phyloP scores from a whole-genome alignment of 30 jellyfish, hydroid and myxozoan genomes.

The Aurelia aurita region DNA sequence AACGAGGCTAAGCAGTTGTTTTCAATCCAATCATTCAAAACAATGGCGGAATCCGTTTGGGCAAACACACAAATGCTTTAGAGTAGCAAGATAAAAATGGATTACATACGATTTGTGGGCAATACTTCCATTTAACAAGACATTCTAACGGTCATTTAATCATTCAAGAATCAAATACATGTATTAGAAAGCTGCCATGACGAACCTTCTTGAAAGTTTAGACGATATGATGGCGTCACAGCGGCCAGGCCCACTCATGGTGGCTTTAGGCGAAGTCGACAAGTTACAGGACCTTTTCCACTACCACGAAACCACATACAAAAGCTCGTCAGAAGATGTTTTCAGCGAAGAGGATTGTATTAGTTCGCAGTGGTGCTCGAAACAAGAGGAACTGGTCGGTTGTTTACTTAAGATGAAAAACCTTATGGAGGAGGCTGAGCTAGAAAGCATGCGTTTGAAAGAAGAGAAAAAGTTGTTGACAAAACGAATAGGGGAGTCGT shows the following conservation, averaged over 20 bases:
- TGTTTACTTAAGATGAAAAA: slow-evolving; percentile 79
- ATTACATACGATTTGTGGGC: too few relatives aligned
- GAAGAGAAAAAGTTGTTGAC: slow-evolving; percentile 82
- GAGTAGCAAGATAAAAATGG: too few relatives aligned
- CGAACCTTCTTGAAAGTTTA: slow-evolving; percentile 6
- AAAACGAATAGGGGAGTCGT: slow-evolving; percentile 74
- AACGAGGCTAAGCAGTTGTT: too few relatives aligned
- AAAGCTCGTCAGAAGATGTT: slow-evolving; percentile 72
- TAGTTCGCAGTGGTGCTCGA: slow-evolving; percentile 48
- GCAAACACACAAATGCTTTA: too few relatives aligned
- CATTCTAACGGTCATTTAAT: too few relatives aligned
- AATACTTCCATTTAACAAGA: too few relatives aligned
- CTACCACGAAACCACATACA: slow-evolving; percentile 48
- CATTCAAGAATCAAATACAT: too few relatives aligned
- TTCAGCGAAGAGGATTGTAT: slow-evolving; percentile 64
- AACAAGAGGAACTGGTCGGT: slow-evolving; percentile 77
- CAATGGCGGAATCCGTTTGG: too few relatives aligned
- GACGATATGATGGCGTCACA: neutral
- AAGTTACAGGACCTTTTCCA: slow-evolving; percentile 51
- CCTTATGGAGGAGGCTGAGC: slow-evolving; percentile 89
- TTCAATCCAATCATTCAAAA: too few relatives aligned
- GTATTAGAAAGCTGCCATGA: slow-evolving; percentile 6
- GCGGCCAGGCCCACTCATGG: slow-evolving; percentile 69
- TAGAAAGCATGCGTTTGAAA: slow-evolving; percentile 80
- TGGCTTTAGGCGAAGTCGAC: slow-evolving; percentile 83